Evolutionary conservation across 1,140 invertebrate genomes (phyloP), one percentile per base, ranked within the genome.

Genomic region (Diorhabda elongata): DNA sequence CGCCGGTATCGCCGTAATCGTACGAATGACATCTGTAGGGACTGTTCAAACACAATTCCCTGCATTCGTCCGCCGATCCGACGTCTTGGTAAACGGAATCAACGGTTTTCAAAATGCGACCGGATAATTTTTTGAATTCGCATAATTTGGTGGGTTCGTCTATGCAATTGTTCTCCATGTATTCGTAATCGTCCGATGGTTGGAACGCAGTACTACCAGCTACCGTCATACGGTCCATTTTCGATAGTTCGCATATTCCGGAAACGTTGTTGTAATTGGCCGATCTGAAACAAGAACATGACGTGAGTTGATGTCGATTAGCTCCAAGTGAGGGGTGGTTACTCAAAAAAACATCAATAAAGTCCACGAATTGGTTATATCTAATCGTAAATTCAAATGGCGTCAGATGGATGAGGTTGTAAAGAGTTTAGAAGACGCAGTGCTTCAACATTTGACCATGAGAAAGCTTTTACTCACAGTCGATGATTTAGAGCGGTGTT

Each of bases 71-170:
- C 62, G 93, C 85, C 3, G 90, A 93, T 69, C 89, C 90, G 2
- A 96, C 90, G 75, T 95, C 93, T 83, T 95, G 92, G 78, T 94
- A 96, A 4, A 97, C 94, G 3, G 93, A 94, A 77, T 97, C 95
- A 3, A 97, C 95, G 0, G 95, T 97, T 82, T 97, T 97, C 44
- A 97, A 82, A 73, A 97, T 96, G 67, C 92, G 87, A 0, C 93
- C 93, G 44, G 86, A 87, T 73, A 96, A 84, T 75, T 94, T 93
- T 79, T 95, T 94, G 83, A 97, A 97, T 79, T 97, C 94, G 82
- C 95, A 97, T 58, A 97, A 83, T 81, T 94, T 94, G 9, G 92
- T 91, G 2, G 93, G 93, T 78, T 95, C 92, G 73, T 94, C 91
- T 6, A 94, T 91, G 80, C 94, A 96, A 81, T 95, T 93, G 79